phyloP scores from a whole-genome alignment of 2,797 vertebrate species.

The Sebastes cheni region DNA sequence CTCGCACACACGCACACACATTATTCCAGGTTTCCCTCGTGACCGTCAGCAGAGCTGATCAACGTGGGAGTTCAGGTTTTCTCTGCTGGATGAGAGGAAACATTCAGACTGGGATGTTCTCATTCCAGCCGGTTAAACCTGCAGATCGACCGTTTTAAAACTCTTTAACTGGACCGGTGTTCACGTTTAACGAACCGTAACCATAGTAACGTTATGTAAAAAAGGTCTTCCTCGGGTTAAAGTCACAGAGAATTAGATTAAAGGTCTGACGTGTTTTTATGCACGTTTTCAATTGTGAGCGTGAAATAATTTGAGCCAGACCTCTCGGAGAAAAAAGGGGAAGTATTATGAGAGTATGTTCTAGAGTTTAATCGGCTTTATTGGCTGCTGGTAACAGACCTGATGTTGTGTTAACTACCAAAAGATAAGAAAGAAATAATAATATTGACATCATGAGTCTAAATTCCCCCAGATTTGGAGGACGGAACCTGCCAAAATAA shows the following conservation, averaged over 20 bases:
- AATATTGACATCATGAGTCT: no score
- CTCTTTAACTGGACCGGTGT: not conserved
- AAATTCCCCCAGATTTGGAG: no score
- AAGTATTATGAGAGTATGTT: no score
- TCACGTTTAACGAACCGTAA: not conserved
- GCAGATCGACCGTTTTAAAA: not conserved
- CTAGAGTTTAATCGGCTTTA: no score
- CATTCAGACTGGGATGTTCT: no score
- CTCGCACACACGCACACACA: not conserved
- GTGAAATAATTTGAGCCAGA: no score
- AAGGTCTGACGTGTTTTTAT: not conserved
- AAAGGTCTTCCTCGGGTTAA: not conserved
- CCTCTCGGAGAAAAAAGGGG: no score
- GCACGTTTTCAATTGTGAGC: no score
- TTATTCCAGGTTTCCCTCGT: not conserved
- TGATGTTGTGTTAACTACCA: no score
- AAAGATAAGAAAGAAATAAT: no score
- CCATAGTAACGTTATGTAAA: not conserved
- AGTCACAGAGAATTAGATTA: not conserved
- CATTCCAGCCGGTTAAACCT: not conserved
- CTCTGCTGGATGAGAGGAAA: slow-evolving; percentile 7
- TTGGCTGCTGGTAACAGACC: no score
- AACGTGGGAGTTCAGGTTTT: slow-evolving; percentile 20
- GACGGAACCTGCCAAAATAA: no score
- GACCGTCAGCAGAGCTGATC: slow-evolving; percentile 19